Evolutionary conservation across 35 echinoderm and acorn worm genomes (phyloP).

Genomic region (Lytechinus pictus): DNA sequence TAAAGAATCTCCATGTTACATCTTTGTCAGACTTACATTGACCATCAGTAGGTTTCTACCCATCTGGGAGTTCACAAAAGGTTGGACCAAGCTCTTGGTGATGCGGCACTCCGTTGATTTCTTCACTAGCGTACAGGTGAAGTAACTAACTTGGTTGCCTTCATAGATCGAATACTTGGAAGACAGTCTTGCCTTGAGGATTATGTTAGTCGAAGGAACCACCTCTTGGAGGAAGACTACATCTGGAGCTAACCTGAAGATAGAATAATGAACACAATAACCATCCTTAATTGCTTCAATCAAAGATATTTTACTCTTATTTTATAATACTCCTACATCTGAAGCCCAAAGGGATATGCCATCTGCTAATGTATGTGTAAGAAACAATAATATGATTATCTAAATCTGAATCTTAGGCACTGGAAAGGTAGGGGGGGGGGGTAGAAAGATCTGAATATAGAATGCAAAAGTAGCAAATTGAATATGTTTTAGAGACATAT

Average conservation of each 20-base stretch:
- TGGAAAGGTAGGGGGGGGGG: no score
- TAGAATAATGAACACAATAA: neutral
- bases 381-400: no score
- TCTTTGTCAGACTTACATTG: constrained; percentile 13
- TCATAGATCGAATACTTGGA: constrained; percentile 25
- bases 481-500: no score
- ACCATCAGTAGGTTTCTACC: constrained; percentile 37
- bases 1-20: neutral
- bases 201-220: neutral
- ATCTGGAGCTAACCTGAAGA: constrained; percentile 47
- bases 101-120: neutral
- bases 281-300: no score
- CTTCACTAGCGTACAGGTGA: neutral
- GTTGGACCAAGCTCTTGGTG: neutral
- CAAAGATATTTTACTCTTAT: no score
- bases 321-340: no score
- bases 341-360: no score
- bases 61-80: constrained; percentile 40
- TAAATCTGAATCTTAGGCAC: no score
- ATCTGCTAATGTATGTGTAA: no score
- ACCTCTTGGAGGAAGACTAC: constrained; percentile 68
- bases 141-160: neutral
- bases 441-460: no score
- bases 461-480: no score
- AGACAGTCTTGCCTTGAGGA: constrained; percentile 21